Evolutionary conservation across 1,140 invertebrate genomes (phyloP), one percentile per base, ranked within the genome.

Genomic region (Leptinotarsa undecemlineata): DNA sequence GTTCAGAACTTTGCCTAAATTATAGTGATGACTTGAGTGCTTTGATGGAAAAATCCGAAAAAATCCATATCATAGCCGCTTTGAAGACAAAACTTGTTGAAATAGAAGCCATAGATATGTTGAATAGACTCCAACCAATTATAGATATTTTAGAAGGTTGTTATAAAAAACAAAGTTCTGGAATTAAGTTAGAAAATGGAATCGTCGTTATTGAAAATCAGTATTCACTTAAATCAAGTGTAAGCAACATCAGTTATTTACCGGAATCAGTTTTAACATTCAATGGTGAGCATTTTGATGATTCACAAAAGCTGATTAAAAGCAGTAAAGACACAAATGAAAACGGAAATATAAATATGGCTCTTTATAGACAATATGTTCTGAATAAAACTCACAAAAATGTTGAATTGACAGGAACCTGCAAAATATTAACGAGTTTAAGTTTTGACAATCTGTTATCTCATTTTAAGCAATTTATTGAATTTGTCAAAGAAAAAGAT

Each of bases 1-100:
- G 84, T 76, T 73, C 74, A 15, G 81, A 84, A 61, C 72, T 85
- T 67, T 85, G 83, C 73, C 33, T 81, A 33, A 33, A 78, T 51
- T 83, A 78, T 77, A 77, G 62, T 13, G 70, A 80, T 42, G 57
- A 81, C 64, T 15, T 85, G 13, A 48, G 77, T 66, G 23, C 61
- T 63, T 72, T 82, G 23, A 68, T 85, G 33, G 72, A 77, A 48
- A 71, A 67, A 51, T 80, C 78, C 11, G 75, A 80, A 47, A 81
- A 78, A 78, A 74, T 85, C 26, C 72, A 82, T 71, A 66, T 81
- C 62, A 57, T 84, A 48, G 73, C 64, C 11, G 60, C 77, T 57
- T 77, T 85, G 71, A 79, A 79, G 61, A 76, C 75, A 3, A 84
- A 84, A 77, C 68, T 84, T 62, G 48, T 48, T 14, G 74, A 76